Evolutionary conservation across 2,888 invertebrate genomes (phyloP).

Genomic region (Dolomedes plantarius): DNA sequence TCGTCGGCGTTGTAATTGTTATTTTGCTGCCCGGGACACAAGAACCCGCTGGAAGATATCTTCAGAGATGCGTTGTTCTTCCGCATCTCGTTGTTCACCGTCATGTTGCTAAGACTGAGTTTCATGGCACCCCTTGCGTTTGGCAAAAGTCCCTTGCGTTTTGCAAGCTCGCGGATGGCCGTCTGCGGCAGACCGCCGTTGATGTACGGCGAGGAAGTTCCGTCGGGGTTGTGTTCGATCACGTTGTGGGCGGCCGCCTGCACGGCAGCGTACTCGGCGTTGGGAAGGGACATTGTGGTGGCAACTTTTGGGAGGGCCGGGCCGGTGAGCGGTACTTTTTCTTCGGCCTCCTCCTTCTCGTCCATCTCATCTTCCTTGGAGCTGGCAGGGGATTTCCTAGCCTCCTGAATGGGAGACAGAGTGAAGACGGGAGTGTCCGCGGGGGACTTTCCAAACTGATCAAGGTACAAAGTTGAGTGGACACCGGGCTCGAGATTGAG

Average conservation of each 20-base stretch:
- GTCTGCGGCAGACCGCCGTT: constrained; percentile 79
- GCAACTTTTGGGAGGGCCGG: constrained; percentile 54
- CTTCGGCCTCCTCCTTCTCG: constrained; percentile 72
- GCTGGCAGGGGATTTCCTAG: constrained; percentile 78
- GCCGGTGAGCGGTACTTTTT: constrained; percentile 34
- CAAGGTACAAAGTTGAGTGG: constrained; percentile 92
- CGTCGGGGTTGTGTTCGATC: constrained; percentile 31
- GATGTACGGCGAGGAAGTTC: constrained; percentile 78
- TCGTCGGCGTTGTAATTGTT: constrained; percentile 79
- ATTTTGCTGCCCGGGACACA: constrained; percentile 78
- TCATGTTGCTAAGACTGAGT: constrained; percentile 86
- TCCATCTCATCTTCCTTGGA: constrained; percentile 76
- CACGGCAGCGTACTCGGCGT: constrained; percentile 16
- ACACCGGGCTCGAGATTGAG: constrained; percentile 95
- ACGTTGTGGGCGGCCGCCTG: constrained; percentile 13
- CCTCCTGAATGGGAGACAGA: constrained; percentile 92
- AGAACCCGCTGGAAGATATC: constrained; percentile 63
- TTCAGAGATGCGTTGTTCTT: constrained; percentile 76
- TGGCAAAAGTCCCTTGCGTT: constrained; percentile 70
- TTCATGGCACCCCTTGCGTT: constrained; percentile 82
- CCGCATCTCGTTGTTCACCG: constrained; percentile 86
- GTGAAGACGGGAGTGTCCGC: constrained; percentile 85
- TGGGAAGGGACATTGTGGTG: constrained; percentile 47
- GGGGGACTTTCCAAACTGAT: constrained; percentile 82
- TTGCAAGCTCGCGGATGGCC: constrained; percentile 71